phyloP scores from a whole-genome alignment of 2,113 vertebrate genomes.

The Oncorhynchus masou region DNA sequence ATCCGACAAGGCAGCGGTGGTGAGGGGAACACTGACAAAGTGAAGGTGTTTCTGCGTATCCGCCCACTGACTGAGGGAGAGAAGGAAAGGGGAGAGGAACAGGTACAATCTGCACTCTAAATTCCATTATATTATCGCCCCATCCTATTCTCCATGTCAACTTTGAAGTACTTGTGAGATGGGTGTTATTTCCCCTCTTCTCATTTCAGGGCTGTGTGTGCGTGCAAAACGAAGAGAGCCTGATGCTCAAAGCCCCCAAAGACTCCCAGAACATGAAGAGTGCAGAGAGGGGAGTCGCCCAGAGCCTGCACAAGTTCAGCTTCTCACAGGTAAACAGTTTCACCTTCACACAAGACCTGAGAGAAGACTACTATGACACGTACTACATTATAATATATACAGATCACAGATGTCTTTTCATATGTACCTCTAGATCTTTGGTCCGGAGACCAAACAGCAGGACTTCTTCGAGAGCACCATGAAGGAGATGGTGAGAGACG shows the following conservation, averaged over 20 bases:
- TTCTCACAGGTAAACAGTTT: conserved; percentile 80
- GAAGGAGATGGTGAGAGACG: conserved; percentile 86
- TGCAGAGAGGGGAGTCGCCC: conserved; percentile 85
- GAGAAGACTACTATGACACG: too few relatives aligned
- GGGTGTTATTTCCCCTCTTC: neutral
- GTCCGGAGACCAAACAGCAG: conserved; percentile 85
- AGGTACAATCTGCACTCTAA: conserved; percentile 70
- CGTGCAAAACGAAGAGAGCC: conserved; percentile 81
- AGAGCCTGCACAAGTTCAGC: conserved; percentile 88
- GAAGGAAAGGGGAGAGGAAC: conserved; percentile 81
- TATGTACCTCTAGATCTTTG: conserved; percentile 79
- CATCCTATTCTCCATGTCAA: neutral
- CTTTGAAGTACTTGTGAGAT: neutral
- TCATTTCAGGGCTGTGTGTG: conserved; percentile 81
- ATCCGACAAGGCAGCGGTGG: conserved; percentile 36
- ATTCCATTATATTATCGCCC: too few relatives aligned
- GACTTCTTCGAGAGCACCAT: conserved; percentile 86
- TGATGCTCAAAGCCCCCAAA: conserved; percentile 88
- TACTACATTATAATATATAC: neutral
- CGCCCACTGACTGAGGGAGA: conserved; percentile 84
- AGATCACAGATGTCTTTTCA: too few relatives aligned
- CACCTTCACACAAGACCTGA: neutral
- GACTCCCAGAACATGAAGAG: conserved; percentile 89
- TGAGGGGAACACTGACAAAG: conserved; percentile 69
- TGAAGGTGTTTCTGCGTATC: conserved; percentile 89